Base-by-base conservation (phyloP, 2,113 vertebrate species). In the Zosterops borbonicus region DNA sequence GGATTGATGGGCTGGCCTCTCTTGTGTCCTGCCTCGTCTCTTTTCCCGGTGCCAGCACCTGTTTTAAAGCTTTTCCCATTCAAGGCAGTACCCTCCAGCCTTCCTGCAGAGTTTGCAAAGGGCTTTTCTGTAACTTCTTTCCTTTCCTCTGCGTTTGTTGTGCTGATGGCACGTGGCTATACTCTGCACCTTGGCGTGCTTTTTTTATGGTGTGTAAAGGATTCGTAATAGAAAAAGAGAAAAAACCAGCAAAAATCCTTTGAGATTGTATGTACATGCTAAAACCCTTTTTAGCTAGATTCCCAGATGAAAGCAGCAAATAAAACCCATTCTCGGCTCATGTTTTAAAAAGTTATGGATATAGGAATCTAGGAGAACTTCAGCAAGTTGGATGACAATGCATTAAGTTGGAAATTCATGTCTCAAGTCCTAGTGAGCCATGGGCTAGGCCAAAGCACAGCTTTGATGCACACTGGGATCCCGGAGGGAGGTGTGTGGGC, bases 151-250 rank as follows among this genome's bases (percentile, higher is more conserved):
- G 47, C 33, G 21, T 37, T 62, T 8, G 5, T 55, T 27, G 22
- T 53, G 23, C 42, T 35, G 60, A 24, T 42, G 20, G 23, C 6
- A 3, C 24, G 0, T 12, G 9, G 9, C 15, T 42, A 2, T 21
- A 5, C 25, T 59, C 28, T n/a, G 18, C 14, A 12, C 55, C 0
- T 4, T 41, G 42, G 14, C 3, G 0, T 29, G 42, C 1, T 6
- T 56, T 56, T 56, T 49, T 33, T 41, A 5, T n/a, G 39, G 14
- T 27, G 13, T 12, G 16, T 67, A 39, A 83, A 42, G 24, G 10
- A 8, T 44, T 50, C 31, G 15, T 39, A 29, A 31, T 1, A 69
- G 27, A 55, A 42, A 18, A 41, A 50, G 52, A 50, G 41, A 18
- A 64, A 44, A 58, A 50, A 12, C 0, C n/a, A n/a, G 55, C 7